Percentiles rank a stretch among this genome's conserved stretches.
phyloP scores from a whole-genome alignment of 2,888 invertebrate species.

The Idaea aversata region DNA sequence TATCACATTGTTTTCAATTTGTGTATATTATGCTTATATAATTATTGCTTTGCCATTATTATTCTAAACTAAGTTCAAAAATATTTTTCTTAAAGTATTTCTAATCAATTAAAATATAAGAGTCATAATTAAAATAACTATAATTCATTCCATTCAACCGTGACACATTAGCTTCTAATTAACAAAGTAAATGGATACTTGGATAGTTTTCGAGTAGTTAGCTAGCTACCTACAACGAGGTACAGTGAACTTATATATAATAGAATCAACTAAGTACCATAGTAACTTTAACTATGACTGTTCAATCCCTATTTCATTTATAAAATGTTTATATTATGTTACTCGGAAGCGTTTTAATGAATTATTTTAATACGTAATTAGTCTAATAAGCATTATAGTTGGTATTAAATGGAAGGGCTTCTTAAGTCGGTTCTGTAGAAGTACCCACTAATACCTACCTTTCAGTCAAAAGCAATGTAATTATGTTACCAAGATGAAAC shows the following conservation, averaged over 20 bases:
- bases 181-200: background rate
- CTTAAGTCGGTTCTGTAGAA: too few relatives aligned
- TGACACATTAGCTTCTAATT: background rate
- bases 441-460: too few relatives aligned
- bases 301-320: background rate
- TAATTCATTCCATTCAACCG: background rate
- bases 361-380: background rate
- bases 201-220: background rate
- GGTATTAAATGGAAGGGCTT: too few relatives aligned
- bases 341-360: background rate
- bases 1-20: too few relatives aligned
- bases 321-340: background rate
- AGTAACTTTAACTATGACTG: background rate
- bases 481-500: too few relatives aligned
- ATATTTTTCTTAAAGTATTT: background rate
- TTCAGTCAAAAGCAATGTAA: too few relatives aligned
- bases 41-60: background rate
- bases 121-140: background rate
- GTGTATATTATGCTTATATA: too few relatives aligned
- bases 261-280: background rate
- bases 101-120: background rate
- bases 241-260: background rate
- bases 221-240: too few relatives aligned
- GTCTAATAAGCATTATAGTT: background rate
- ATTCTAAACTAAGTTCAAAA: background rate